Percentiles rank a stretch among this genome's conserved stretches.
Conservation (phyloP, 2,113 vertebrate species). For the Odobenus rosmarus region DNA sequence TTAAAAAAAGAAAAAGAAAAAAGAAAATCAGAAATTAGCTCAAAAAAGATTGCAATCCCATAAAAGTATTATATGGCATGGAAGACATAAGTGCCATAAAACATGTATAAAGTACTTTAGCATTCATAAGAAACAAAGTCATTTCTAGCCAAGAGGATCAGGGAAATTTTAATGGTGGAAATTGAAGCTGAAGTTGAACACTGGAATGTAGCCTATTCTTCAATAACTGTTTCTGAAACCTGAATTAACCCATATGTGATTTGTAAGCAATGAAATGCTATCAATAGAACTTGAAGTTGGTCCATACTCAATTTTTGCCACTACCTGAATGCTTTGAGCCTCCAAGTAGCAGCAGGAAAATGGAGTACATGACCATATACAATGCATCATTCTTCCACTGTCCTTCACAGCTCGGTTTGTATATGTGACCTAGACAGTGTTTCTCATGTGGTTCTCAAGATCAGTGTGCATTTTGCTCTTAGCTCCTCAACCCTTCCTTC, state of each 20-base stretch:
- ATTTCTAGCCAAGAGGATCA: background rate
- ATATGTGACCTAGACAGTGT: background rate
- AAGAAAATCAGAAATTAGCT: background rate
- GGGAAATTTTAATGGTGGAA: background rate
- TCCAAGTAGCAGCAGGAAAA: background rate
- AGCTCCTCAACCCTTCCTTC: background rate
- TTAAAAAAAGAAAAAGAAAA: background rate
- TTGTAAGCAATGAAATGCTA: background rate
- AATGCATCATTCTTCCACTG: background rate
- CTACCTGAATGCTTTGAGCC: background rate
- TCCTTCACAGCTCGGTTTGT: background rate
- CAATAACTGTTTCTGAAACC: background rate
- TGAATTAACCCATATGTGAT: background rate
- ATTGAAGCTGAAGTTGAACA: background rate
- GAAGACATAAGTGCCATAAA: background rate
- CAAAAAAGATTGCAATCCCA: background rate
- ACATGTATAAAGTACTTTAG: background rate
- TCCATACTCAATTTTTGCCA: background rate
- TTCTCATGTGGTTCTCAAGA: background rate
- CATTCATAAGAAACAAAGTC: background rate
- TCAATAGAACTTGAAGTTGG: background rate
- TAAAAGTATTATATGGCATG: background rate
- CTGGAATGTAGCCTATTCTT: background rate
- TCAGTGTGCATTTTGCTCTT: background rate
- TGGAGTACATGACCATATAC: background rate